Conservation (phyloP, 1,140 invertebrate genomes). For the Lucilia sericata region DNA sequence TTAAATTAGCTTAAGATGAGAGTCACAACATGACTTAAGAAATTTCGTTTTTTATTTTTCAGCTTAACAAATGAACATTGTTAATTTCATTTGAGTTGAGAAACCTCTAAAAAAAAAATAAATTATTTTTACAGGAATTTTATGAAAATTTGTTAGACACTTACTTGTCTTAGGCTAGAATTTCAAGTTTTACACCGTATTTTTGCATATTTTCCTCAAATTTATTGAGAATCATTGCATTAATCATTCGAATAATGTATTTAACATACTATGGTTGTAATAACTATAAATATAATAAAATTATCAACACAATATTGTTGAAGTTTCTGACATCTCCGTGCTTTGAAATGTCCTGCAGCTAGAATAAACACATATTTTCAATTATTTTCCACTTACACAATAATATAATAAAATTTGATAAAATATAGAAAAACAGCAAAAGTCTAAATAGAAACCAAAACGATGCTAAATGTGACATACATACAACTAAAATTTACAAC, state of each 20-base stretch:
- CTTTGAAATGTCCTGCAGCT: neutral
- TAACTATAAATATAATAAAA: no score
- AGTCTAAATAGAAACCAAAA: slow-evolving; percentile 31
- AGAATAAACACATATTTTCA: slow-evolving; percentile 35
- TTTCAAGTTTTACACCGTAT: no score
- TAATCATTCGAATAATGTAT: no score
- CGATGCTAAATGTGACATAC: no score
- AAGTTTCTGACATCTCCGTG: neutral
- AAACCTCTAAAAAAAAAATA: neutral
- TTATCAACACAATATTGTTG: no score
- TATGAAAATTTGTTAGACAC: no score
- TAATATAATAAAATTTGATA: neutral
- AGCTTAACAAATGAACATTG: neutral
- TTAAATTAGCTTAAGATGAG: slow-evolving; percentile 44
- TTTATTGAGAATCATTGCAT: no score
- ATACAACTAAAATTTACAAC: neutral
- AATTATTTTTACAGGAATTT: no score
- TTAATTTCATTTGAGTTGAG: neutral
- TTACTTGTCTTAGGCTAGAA: no score
- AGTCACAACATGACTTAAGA: slow-evolving; percentile 33
- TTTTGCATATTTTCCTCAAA: no score
- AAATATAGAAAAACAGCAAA: neutral
- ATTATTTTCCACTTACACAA: slow-evolving; percentile 31
- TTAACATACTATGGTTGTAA: no score
- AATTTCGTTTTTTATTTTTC: neutral